phyloP scores from a whole-genome alignment of 2,797 vertebrate genomes.

The Lacerta bilineata region DNA sequence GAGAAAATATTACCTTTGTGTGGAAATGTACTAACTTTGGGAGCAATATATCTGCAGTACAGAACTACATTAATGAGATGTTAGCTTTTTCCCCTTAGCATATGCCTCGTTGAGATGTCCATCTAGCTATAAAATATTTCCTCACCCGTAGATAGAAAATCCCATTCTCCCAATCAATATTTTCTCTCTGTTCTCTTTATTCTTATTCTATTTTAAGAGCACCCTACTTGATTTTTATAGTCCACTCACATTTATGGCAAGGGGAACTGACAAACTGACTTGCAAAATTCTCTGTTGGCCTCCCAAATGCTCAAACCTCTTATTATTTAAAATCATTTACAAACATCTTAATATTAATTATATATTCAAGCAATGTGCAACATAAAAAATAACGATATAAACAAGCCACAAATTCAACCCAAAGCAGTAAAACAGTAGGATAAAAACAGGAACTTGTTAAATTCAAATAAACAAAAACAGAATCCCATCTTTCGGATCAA shows the following conservation, averaged over 20 bases:
- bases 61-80: not conserved
- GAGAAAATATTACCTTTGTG: conserved; percentile 25
- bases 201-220: not conserved
- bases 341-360: too few species aligned
- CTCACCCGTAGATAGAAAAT: conserved; percentile 1
- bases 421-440: too few species aligned
- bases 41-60: conserved; percentile 1
- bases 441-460: too few species aligned
- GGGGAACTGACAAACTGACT: not conserved
- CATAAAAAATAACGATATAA: too few species aligned
- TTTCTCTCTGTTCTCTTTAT: not conserved
- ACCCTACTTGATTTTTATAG: conserved; percentile 17
- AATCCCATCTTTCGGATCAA: too few species aligned
- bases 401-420: too few species aligned
- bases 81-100: conserved; percentile 1
- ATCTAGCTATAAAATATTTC: conserved; percentile 16
- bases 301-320: not conserved
- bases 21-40: conserved; percentile 15
- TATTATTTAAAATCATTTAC: not conserved
- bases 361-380: too few species aligned
- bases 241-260: not conserved
- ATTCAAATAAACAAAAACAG: too few species aligned
- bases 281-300: not conserved
- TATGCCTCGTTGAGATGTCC: not conserved
- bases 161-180: not conserved